Conservation (phyloP, 2,113 vertebrate species). For the Myrmecophaga tridactyla region DNA sequence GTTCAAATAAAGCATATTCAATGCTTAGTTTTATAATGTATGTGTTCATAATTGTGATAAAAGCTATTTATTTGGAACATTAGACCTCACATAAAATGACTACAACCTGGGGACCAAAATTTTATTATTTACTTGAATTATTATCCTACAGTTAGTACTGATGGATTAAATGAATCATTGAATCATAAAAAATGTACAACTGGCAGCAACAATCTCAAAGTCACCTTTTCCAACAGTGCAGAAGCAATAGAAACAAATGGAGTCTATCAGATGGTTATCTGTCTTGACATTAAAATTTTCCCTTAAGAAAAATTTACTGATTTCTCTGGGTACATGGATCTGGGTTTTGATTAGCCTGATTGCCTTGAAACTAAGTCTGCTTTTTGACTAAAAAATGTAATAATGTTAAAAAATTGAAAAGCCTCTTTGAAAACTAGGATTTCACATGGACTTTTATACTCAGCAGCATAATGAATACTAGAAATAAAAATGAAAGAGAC, state of each 20-base stretch:
- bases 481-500: background rate
- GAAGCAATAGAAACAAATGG: conserved; percentile 72
- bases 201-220: conserved; percentile 68
- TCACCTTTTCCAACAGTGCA: conserved; percentile 72
- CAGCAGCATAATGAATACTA: background rate
- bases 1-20: conserved; percentile 29
- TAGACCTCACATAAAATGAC: conserved; percentile 39
- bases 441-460: background rate
- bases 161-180: conserved; percentile 57
- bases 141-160: conserved; percentile 46
- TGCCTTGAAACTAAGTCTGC: conserved; percentile 33
- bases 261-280: conserved; percentile 67
- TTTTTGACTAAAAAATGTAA: background rate
- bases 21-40: background rate
- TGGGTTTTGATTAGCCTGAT: conserved; percentile 52
- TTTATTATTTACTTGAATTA: conserved; percentile 60
- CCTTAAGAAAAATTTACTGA: conserved; percentile 64
- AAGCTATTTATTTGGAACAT: conserved; percentile 60
- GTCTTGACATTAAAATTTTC: conserved; percentile 70
- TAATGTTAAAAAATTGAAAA: background rate
- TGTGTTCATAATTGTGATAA: conserved; percentile 33
- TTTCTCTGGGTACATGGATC: conserved; percentile 34
- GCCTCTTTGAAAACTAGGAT: background rate
- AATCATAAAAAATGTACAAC: conserved; percentile 65
- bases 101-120: conserved; percentile 36